phyloP scores from a whole-genome alignment of 2,113 vertebrate genomes.

The Brienomyrus longianalis region DNA sequence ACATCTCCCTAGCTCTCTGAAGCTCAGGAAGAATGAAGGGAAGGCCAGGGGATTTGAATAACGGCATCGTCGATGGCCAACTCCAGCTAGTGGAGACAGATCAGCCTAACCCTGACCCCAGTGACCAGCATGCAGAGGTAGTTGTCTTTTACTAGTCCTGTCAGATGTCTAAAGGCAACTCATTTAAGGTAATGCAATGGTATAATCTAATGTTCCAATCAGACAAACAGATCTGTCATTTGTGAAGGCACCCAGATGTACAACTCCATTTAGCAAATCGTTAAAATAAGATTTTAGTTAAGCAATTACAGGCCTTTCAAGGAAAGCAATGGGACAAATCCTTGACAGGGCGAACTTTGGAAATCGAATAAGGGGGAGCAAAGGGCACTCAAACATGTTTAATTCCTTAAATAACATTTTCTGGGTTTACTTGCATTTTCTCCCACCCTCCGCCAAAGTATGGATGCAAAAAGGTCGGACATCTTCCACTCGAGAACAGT shows the following conservation, averaged over 20 bases:
- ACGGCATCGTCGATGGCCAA: not conserved
- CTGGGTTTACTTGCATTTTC: not conserved
- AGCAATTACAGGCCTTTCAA: not conserved
- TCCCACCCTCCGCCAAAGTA: not conserved
- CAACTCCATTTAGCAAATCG: not conserved
- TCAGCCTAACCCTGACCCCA: not conserved
- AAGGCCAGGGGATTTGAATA: not conserved
- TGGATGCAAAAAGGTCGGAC: not conserved
- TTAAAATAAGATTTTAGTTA: not conserved
- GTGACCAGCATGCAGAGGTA: not conserved
- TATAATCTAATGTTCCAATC: conserved; percentile 2
- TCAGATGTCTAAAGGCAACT: not conserved
- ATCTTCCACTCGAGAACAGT: not conserved
- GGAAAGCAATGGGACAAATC: not conserved
- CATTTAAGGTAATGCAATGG: not conserved
- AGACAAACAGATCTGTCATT: not conserved
- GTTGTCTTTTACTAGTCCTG: not conserved
- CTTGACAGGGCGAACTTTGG: not conserved
- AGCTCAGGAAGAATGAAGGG: not conserved
- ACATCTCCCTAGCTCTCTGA: not conserved
- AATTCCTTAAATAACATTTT: not conserved
- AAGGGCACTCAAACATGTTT: not conserved
- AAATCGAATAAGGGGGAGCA: not conserved
- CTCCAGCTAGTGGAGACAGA: not conserved
- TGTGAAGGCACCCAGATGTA: not conserved